A percentile compares a stretch with the other conserved stretches of the same genome.
These are phyloP conservation scores for Mastigias papua DNA, from an alignment of 30 jellyfish, hydroid and myxozoan species.

Conservation along the genomic window DNA sequence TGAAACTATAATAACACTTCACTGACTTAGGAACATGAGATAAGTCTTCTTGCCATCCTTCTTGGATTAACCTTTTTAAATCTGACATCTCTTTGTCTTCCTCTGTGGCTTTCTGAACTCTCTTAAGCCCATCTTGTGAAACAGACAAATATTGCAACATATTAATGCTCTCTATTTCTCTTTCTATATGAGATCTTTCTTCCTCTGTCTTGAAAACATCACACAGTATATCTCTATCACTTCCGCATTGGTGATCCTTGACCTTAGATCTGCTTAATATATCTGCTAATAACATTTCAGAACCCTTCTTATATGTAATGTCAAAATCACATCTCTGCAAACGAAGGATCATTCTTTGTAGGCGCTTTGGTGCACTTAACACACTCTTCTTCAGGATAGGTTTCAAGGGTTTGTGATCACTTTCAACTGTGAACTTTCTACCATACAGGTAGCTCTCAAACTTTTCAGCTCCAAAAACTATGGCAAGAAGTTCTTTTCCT, in stretches of 20 bases:
- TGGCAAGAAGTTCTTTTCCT: slow-evolving; percentile 57
- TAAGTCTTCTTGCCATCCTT: slow-evolving; percentile 55
- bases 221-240: slow-evolving; percentile 11
- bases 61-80: slow-evolving; percentile 26
- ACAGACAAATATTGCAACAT: slow-evolving; percentile 32
- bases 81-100: slow-evolving; percentile 38
- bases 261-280: slow-evolving; percentile 32
- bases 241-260: background rate
- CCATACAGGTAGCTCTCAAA: slow-evolving; percentile 59
- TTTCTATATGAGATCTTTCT: slow-evolving; percentile 38
- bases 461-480: slow-evolving; percentile 43
- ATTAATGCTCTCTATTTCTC: slow-evolving; percentile 29
- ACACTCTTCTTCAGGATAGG: slow-evolving; percentile 28
- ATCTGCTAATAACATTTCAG: slow-evolving; percentile 45
- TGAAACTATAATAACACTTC: slow-evolving; percentile 4
- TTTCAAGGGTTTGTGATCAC: slow-evolving; percentile 74
- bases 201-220: slow-evolving; percentile 37
- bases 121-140: slow-evolving; percentile 39
- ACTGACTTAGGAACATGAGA: slow-evolving; percentile 18
- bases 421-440: slow-evolving; percentile 13
- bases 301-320: slow-evolving; percentile 43
- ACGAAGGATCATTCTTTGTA: slow-evolving; percentile 61
- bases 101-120: slow-evolving; percentile 41
- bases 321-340: slow-evolving; percentile 47
- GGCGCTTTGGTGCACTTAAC: slow-evolving; percentile 54